Conservation (phyloP, 2,113 vertebrate species). For the Promerops cafer region DNA sequence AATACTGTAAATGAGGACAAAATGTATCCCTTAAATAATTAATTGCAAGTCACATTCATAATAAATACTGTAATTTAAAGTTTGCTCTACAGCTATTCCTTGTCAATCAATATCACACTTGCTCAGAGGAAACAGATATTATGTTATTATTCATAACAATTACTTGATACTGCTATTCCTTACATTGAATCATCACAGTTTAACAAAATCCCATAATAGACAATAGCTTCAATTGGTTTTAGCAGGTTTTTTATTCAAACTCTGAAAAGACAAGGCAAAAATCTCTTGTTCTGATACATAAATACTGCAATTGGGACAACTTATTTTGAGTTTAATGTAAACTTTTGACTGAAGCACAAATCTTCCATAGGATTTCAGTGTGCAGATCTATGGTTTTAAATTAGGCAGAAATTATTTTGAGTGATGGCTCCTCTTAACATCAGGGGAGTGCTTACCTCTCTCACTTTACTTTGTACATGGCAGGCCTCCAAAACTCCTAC, state of each 20-base stretch:
- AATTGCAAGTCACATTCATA: constrained; percentile 18
- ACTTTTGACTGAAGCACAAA: background rate
- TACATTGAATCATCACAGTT: background rate
- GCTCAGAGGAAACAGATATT: background rate
- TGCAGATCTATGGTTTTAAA: background rate
- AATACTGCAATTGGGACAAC: background rate
- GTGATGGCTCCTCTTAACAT: constrained; percentile 12
- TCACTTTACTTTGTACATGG: constrained; percentile 23
- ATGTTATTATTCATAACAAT: background rate
- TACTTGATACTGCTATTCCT: background rate
- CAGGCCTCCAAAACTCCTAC: constrained; percentile 45
- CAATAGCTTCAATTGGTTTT: background rate
- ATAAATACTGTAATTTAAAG: constrained; percentile 40
- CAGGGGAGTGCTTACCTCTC: constrained; percentile 17
- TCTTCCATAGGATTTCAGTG: background rate
- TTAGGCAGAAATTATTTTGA: constrained; percentile 8
- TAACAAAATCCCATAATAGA: background rate
- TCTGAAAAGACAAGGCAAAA: background rate
- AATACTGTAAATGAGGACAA: constrained; percentile 7
- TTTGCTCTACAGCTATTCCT: constrained; percentile 16
- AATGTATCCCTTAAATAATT: constrained; percentile 23
- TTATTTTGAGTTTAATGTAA: background rate
- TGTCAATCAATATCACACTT: constrained; percentile 12
- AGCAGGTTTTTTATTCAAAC: background rate
- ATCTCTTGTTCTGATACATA: background rate